Evolutionary conservation across 2,113 vertebrate genomes (phyloP).

Genomic region (Brachyistius frenatus): DNA sequence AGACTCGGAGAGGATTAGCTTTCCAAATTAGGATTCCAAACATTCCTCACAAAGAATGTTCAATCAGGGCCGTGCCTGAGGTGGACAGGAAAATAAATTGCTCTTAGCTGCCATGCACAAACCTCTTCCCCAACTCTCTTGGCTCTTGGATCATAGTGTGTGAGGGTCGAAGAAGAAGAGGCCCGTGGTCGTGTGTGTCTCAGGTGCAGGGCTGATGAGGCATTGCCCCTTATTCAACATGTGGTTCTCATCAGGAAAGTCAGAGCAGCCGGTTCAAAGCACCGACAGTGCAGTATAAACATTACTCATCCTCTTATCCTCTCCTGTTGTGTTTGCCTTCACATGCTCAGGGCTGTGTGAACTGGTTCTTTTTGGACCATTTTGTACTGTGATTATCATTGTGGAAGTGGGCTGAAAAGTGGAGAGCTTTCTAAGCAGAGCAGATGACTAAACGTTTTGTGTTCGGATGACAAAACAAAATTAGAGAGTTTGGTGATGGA

Average conservation of each 20-base stretch:
- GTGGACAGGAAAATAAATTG: constrained; percentile 70
- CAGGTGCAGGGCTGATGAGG: constrained; percentile 50
- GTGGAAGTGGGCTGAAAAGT: neutral
- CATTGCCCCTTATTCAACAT: constrained; percentile 57
- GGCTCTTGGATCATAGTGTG: constrained; percentile 40
- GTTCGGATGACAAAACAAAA: constrained; percentile 7
- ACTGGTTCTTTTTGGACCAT: constrained; percentile 27
- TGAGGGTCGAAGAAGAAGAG: constrained; percentile 20
- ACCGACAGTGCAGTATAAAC: constrained; percentile 63
- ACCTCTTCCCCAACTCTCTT: constrained; percentile 19
- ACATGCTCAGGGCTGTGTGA: constrained; percentile 47
- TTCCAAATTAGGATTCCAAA: constrained; percentile 74
- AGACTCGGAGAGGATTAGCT: constrained; percentile 41
- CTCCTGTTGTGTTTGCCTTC: constrained; percentile 59
- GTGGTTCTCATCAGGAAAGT: constrained; percentile 73
- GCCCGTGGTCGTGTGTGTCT: constrained; percentile 37
- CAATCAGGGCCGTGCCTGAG: constrained; percentile 45
- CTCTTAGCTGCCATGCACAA: constrained; percentile 19
- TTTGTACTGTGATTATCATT: constrained; percentile 17
- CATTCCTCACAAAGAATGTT: constrained; percentile 81
- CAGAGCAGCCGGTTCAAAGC: constrained; percentile 52
- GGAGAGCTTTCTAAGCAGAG: constrained; percentile 1
- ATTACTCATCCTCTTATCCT: constrained; percentile 64
- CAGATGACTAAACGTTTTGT: neutral
- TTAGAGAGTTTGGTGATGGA: neutral